phyloP scores from a whole-genome alignment of 1,140 invertebrate genomes.

The Diplogasteroides magnus region DNA sequence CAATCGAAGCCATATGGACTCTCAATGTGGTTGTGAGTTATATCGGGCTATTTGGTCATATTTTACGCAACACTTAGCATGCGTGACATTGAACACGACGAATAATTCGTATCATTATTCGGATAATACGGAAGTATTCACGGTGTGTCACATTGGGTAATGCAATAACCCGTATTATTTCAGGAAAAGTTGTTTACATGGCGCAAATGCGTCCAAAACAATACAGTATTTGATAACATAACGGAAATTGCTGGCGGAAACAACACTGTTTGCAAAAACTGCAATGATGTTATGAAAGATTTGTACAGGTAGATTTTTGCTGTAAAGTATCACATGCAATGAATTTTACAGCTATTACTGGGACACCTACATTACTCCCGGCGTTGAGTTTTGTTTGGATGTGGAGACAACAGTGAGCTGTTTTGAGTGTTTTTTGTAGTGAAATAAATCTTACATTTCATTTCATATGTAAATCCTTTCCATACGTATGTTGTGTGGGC shows the following conservation, averaged over 20 bases:
- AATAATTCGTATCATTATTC: not conserved
- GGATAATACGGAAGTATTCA: not conserved
- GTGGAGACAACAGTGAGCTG: not conserved
- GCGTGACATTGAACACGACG: not conserved
- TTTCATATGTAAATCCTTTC: too few relatives aligned
- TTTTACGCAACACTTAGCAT: not conserved
- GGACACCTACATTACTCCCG: not conserved
- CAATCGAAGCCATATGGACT: not conserved
- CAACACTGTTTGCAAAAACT: not conserved
- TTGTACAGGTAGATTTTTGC: not conserved
- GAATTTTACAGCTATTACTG: not conserved
- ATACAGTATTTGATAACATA: not conserved
- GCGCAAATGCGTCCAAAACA: not conserved
- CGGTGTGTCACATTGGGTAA: not conserved
- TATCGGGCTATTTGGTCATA: not conserved
- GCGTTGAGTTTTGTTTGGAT: not conserved
- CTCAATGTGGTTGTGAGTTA: not conserved
- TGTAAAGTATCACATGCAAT: not conserved
- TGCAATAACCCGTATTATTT: not conserved
- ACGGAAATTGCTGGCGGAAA: not conserved
- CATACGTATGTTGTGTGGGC: too few relatives aligned
- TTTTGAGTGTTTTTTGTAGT: not conserved
- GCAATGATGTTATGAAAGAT: not conserved
- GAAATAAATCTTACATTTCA: too few relatives aligned
- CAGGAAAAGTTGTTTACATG: not conserved